These are phyloP conservation scores for Apoderus coryli DNA, from an alignment of 2,888 invertebrate species.

Conservation along the genomic window DNA sequence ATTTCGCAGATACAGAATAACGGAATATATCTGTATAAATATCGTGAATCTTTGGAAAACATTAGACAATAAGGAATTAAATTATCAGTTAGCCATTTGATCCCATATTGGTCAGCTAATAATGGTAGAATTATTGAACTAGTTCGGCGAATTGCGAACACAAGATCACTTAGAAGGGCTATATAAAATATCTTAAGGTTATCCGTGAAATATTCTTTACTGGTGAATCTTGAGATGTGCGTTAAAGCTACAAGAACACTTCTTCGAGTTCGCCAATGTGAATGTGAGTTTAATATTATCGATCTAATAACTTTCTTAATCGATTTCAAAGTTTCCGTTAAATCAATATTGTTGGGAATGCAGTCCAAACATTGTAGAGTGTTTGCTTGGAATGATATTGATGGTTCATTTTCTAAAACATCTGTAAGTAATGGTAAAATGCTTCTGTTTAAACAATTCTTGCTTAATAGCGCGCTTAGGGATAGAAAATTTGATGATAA, in stretches of 20 bases:
- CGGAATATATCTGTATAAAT: slow-evolving; percentile 25
- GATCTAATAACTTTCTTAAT: slow-evolving; percentile 25
- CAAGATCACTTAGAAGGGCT: slow-evolving; percentile 25
- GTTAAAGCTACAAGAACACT: slow-evolving; percentile 26
- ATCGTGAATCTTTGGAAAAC: slow-evolving; percentile 24
- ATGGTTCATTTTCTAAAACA: slow-evolving; percentile 24
- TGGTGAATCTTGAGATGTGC: slow-evolving; percentile 24
- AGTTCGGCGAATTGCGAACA: slow-evolving; percentile 27
- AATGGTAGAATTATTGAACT: slow-evolving; percentile 27
- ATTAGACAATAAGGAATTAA: slow-evolving; percentile 24
- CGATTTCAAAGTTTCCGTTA: slow-evolving; percentile 20
- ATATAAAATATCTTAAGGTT: slow-evolving; percentile 26
- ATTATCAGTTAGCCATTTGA: slow-evolving; percentile 25
- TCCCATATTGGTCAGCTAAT: slow-evolving; percentile 26
- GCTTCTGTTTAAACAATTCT: slow-evolving; percentile 23
- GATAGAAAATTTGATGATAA: slow-evolving; percentile 24
- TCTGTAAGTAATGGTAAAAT: slow-evolving; percentile 25
- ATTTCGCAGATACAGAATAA: slow-evolving; percentile 29
- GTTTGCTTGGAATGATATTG: slow-evolving; percentile 25
- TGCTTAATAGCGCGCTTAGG: slow-evolving; percentile 21
- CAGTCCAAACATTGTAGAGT: slow-evolving; percentile 26
- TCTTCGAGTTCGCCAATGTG: slow-evolving; percentile 28
- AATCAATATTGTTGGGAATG: slow-evolving; percentile 24
- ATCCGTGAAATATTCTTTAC: slow-evolving; percentile 25
- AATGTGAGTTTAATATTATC: slow-evolving; percentile 23